A percentile compares a stretch with the other conserved stretches of the same genome.
These are phyloP conservation scores for Tethea ocularis DNA, from an alignment of 2,888 invertebrate species.

Conservation along the genomic window DNA sequence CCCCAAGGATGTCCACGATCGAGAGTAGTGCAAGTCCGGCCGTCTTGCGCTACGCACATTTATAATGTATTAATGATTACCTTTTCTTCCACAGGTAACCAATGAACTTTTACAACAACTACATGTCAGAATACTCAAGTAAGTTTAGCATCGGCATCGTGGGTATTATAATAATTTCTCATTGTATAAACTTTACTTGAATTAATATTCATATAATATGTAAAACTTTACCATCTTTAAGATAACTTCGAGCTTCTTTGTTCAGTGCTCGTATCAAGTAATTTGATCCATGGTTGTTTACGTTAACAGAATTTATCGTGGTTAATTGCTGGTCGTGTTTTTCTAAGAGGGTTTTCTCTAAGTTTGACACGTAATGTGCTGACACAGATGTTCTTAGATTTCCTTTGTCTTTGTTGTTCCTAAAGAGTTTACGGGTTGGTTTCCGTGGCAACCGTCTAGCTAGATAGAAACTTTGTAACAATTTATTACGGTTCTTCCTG, in stretches of 20 bases:
- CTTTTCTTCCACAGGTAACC: background rate
- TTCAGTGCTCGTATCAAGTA: constrained; percentile 2
- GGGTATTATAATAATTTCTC: background rate
- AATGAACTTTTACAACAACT: background rate
- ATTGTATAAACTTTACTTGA: background rate
- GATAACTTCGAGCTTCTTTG: constrained; percentile 1
- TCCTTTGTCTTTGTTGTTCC: background rate
- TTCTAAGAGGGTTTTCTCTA: background rate
- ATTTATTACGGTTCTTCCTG: background rate
- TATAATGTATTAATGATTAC: background rate
- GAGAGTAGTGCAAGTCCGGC: too few relatives aligned
- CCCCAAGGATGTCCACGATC: too few relatives aligned
- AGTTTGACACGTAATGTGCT: background rate
- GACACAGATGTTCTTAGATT: background rate
- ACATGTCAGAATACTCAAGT: background rate
- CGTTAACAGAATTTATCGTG: background rate
- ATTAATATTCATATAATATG: background rate
- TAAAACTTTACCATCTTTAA: background rate
- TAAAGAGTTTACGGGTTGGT: background rate
- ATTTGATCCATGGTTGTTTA: background rate
- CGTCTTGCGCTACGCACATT: background rate
- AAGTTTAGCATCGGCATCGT: background rate
- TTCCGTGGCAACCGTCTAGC: background rate
- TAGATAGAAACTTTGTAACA: background rate
- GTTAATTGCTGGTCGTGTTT: background rate